Conservation (phyloP, 2,888 invertebrate species). For the Vesta saturnalis region DNA sequence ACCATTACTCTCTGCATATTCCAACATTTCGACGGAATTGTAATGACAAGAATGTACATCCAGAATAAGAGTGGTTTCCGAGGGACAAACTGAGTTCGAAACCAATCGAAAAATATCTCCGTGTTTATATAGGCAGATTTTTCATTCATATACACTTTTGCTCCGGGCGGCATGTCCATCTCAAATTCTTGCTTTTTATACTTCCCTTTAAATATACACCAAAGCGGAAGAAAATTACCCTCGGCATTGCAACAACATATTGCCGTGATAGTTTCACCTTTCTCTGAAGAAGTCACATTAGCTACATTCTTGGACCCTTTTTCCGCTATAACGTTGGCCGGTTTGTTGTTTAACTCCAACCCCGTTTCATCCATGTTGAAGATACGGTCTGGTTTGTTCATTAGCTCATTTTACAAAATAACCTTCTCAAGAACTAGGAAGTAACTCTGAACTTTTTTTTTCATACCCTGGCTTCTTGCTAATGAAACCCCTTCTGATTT, state of each 20-base stretch:
- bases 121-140: neutral
- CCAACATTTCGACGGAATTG: neutral
- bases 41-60: constrained; percentile 9
- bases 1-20: constrained; percentile 52
- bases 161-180: neutral
- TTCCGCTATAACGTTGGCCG: too few species aligned
- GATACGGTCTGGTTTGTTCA: too few species aligned
- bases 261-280: too few species aligned
- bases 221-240: neutral
- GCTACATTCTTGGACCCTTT: too few species aligned
- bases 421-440: neutral
- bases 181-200: neutral
- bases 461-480: too few species aligned
- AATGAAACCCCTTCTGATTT: too few species aligned
- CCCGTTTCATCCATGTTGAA: neutral
- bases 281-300: too few species aligned
- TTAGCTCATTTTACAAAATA: neutral
- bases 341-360: neutral
- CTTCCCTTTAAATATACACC: neutral
- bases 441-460: neutral
- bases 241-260: too few species aligned
- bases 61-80: constrained; percentile 12
- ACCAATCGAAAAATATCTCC: neutral
- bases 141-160: neutral
- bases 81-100: constrained; percentile 2